Base-by-base conservation (phyloP, 2,113 vertebrate genomes). In the Nannobrachium achirus region DNA sequence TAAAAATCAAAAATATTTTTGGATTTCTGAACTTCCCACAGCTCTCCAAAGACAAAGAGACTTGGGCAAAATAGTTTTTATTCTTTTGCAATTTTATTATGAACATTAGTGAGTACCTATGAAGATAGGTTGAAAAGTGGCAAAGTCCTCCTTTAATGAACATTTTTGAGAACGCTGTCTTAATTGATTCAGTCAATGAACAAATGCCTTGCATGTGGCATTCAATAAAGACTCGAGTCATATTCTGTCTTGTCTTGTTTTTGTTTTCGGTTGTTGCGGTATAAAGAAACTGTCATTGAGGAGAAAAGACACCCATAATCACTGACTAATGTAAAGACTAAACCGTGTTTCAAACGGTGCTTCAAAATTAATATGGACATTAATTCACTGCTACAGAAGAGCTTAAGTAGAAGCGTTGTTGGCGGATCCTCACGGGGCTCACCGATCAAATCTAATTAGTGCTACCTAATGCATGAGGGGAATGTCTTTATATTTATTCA, bases 371-470 rank as follows among this genome's bases (percentile, higher is more conserved):
- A 84, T 76, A 62, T 38, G 20, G 61, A 53, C 77, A 69, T 82
- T 82, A 86, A 79, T 83, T 76, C 71, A 68, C 75, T 77, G 76
- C 66, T 57, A 52, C 8, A 16, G 56, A 53, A 40, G 42, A 20
- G 58, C 68, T 74, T 74, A 78, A 83, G 71, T 56, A 60, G 64
- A 73, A 80, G 78, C 69, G 67, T 70, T 77, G 80, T 78, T 57
- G 80, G 76, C 65, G 72, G 40, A 63, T 67, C 66, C 85, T 77
- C 45, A 1, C 67, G 39, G 77, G 82, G 68, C 73, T 75, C 78
- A 76, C 79, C 83, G 78, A 83, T 87, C 75, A 84, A 69, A 86
- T 86, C 83, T 84, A 88, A 91, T 89, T 89, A 89, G 70, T 73
- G 6, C 59, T 69, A 72, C 19, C 74, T 63, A 76, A 85, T 74